A percentile compares a stretch with the other conserved stretches of the same genome.
These are phyloP conservation scores for Thysanoteuthis rhombus DNA, from an alignment of 2,888 invertebrate species.

Conservation along the genomic window DNA sequence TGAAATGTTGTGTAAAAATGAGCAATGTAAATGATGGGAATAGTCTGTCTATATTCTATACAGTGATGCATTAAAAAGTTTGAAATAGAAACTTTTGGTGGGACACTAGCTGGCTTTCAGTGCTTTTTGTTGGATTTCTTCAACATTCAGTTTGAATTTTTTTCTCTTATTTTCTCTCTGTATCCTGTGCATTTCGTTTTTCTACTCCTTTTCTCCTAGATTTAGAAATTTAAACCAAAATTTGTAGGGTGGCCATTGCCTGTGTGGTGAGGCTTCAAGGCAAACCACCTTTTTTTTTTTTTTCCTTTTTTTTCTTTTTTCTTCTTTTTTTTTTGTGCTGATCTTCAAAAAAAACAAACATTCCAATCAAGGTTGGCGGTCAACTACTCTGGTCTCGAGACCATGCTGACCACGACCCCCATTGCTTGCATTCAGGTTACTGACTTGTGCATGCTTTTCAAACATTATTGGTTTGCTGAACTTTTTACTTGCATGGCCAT, in stretches of 20 bases:
- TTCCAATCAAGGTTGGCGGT: neutral
- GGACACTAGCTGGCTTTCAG: neutral
- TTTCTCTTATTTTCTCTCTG: too few relatives aligned
- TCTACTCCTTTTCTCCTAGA: neutral
- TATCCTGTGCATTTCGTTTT: neutral
- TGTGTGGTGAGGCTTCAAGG: neutral
- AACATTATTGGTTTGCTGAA: neutral
- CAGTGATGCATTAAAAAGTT: too few relatives aligned
- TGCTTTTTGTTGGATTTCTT: too few relatives aligned
- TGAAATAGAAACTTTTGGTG: neutral
- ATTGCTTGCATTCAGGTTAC: neutral
- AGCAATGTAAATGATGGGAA: too few relatives aligned
- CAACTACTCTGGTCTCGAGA: neutral
- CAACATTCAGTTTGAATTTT: too few relatives aligned
- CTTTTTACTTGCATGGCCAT: neutral
- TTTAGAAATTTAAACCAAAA: neutral
- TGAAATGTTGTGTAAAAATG: too few relatives aligned
- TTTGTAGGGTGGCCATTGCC: neutral
- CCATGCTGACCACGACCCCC: neutral
- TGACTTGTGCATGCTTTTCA: slow-evolving; percentile 12
- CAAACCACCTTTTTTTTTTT: neutral
- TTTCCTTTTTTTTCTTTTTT: neutral
- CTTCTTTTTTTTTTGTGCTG: neutral
- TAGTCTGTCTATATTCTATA: too few relatives aligned
- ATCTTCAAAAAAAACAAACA: neutral